A percentile compares a stretch with the other conserved stretches of the same genome.
phyloP scores from a whole-genome alignment of 2,888 invertebrate species.

The Argynnis bischoffii region DNA sequence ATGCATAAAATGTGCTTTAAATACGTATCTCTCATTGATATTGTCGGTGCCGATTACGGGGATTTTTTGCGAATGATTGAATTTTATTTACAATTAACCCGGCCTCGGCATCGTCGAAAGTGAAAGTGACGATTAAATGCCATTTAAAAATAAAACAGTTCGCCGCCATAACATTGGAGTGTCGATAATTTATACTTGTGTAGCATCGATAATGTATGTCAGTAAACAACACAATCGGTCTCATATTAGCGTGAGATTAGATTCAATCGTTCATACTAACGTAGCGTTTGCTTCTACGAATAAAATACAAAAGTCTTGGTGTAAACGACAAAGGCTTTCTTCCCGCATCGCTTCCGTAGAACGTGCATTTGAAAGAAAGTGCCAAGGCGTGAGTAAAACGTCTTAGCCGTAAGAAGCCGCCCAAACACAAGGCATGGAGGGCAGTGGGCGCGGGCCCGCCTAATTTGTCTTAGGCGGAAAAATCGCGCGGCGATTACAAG shows the following conservation, averaged over 20 bases:
- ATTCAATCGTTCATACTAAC: constrained; percentile 26
- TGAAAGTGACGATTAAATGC: constrained; percentile 80
- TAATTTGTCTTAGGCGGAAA: constrained; percentile 83
- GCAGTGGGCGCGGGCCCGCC: constrained; percentile 70
- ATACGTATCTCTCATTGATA: constrained; percentile 71
- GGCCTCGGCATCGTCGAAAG: constrained; percentile 69
- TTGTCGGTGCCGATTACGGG: constrained; percentile 73
- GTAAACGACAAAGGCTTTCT: constrained; percentile 10
- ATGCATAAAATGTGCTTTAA: constrained; percentile 54
- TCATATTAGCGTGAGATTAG: constrained; percentile 37
- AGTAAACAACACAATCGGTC: constrained; percentile 34
- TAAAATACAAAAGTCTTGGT: constrained; percentile 2
- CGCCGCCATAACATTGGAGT: constrained; percentile 66
- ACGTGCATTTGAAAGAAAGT: constrained; percentile 32
- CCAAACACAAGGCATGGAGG: constrained; percentile 62
- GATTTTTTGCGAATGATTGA: constrained; percentile 80
- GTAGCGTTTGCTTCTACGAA: constrained; percentile 12
- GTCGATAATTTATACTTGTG: constrained; percentile 56
- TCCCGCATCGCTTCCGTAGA: constrained; percentile 2
- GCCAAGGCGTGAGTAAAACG: constrained; percentile 59
- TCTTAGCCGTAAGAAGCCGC: constrained; percentile 69
- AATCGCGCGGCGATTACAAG: constrained; percentile 81
- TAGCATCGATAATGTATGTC: constrained; percentile 41
- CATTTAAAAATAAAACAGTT: constrained; percentile 81
- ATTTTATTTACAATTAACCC: constrained; percentile 82